phyloP scores from a whole-genome alignment of 64 coral and sea anemone species.

The Pocillopora verrucosa region DNA sequence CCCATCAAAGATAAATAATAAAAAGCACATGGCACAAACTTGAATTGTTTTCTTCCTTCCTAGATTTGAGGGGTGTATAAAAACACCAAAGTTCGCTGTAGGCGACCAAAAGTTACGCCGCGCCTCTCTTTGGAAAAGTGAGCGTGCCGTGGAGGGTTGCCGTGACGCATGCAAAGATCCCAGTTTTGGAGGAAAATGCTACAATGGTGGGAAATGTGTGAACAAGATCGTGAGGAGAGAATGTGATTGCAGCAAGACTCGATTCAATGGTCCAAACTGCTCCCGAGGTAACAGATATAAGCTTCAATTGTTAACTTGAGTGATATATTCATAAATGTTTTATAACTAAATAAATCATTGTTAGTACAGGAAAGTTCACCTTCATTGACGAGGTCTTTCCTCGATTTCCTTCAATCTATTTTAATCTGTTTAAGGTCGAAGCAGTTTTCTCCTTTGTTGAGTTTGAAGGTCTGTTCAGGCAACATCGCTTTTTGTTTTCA shows the following conservation, averaged over 20 bases:
- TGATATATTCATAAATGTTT: background rate
- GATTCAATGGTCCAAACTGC: slow-evolving; percentile 62
- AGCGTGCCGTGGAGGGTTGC: slow-evolving; percentile 27
- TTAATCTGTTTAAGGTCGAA: too few species aligned
- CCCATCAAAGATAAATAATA: background rate
- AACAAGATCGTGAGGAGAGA: slow-evolving; percentile 52
- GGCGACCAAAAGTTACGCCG: slow-evolving; percentile 41
- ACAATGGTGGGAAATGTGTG: slow-evolving; percentile 75
- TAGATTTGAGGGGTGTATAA: slow-evolving; percentile 78
- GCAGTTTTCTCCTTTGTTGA: too few species aligned
- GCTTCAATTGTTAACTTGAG: background rate
- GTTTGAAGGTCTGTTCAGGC: too few species aligned
- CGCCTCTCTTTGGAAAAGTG: background rate
- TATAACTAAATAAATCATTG: too few species aligned
- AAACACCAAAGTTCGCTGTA: slow-evolving; percentile 45
- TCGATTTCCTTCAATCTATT: background rate
- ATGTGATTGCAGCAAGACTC: slow-evolving; percentile 75
- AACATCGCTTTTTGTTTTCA: too few species aligned
- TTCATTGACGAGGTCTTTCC: background rate
- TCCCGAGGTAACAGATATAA: slow-evolving; percentile 2
- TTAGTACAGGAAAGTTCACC: too few species aligned
- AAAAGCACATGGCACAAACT: background rate
- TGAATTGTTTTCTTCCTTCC: background rate
- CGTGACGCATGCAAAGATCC: slow-evolving; percentile 44
- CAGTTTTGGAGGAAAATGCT: slow-evolving; percentile 32